These are phyloP conservation scores for Amblyornis subalaris DNA, from an alignment of 2,113 vertebrate genomes.

Conservation along the genomic window DNA sequence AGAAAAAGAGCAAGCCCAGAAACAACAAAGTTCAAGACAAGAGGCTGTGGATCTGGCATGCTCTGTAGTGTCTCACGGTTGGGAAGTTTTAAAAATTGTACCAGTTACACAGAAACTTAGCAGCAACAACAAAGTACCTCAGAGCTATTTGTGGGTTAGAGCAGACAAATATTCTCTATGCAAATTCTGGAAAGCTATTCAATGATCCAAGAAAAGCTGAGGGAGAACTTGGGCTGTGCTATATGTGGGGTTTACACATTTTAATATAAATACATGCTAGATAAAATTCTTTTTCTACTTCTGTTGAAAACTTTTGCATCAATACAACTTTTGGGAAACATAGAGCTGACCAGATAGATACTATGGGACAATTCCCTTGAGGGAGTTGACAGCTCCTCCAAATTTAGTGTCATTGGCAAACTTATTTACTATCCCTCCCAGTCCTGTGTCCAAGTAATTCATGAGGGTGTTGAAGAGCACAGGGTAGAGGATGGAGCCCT, in stretches of 20 bases:
- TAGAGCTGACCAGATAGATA: neutral
- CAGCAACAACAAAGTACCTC: neutral
- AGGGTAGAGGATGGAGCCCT: neutral
- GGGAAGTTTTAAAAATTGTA: neutral
- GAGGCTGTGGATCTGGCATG: neutral
- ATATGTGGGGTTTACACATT: neutral
- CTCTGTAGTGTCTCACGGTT: neutral
- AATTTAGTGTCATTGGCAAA: neutral
- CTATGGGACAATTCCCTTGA: neutral
- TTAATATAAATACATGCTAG: neutral
- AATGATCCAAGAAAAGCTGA: neutral
- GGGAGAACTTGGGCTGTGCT: neutral
- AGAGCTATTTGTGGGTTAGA: neutral
- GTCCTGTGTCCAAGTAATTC: neutral
- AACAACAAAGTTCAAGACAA: neutral
- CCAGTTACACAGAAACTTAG: neutral
- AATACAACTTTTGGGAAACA: neutral
- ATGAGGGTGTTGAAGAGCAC: neutral
- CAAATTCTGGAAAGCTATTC: neutral
- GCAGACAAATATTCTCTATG: neutral
- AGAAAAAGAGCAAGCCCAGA: neutral
- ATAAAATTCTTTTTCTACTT: neutral
- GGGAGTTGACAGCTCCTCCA: neutral
- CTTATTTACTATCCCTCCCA: neutral
- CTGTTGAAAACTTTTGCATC: neutral